These are phyloP conservation scores for Varanus komodoensis DNA, from an alignment of 2,113 vertebrate genomes.

Conservation along the genomic window DNA sequence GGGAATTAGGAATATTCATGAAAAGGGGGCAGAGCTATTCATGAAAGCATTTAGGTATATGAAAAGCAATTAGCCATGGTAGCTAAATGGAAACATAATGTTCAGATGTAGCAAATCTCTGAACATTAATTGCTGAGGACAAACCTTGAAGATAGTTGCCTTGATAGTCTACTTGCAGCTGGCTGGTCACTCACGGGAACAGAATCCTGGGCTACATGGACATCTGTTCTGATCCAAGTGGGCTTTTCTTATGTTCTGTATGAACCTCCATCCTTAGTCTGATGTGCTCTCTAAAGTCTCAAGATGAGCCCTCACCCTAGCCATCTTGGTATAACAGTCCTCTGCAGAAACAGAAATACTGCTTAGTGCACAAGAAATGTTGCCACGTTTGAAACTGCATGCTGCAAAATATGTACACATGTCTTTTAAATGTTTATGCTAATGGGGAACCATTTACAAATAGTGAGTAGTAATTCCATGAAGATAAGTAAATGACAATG, in stretches of 20 bases:
- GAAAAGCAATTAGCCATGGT: not conserved
- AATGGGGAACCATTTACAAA: conserved; percentile 27
- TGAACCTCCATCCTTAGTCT: too few species aligned
- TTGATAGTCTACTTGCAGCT: not conserved
- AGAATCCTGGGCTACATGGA: not conserved
- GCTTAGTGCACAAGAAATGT: not conserved
- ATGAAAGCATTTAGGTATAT: too few species aligned
- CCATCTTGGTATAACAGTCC: not conserved
- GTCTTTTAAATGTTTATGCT: not conserved
- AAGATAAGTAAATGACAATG: conserved; percentile 38
- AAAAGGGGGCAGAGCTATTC: not conserved
- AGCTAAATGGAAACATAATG: not conserved
- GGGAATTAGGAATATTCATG: not conserved
- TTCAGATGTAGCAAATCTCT: not conserved
- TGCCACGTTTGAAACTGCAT: conserved; percentile 1
- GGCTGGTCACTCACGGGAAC: too few species aligned
- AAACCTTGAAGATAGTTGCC: not conserved
- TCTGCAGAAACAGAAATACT: not conserved
- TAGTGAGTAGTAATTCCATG: conserved; percentile 31
- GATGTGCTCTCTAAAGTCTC: not conserved
- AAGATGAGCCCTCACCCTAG: not conserved
- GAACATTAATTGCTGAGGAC: not conserved
- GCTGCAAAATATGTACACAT: not conserved
- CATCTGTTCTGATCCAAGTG: too few species aligned
- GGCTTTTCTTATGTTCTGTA: not conserved